Base-by-base conservation (phyloP, 2,113 vertebrate genomes). In the Nymphicus hollandicus region DNA sequence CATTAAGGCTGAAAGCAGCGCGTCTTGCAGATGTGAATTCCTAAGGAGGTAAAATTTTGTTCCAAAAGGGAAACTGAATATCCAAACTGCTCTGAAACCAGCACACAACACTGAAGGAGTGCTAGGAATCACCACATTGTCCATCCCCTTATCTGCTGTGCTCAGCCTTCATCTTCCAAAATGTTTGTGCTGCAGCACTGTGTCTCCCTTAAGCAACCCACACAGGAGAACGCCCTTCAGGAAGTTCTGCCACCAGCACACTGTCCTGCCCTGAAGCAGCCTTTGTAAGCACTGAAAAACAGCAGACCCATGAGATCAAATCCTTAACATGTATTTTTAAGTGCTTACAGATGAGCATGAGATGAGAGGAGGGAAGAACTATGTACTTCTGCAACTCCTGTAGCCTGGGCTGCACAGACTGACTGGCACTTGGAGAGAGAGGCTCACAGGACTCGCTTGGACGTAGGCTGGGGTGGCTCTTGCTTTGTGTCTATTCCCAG, bases 151-250 rank as follows among this genome's bases (percentile, higher is more conserved):
- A 20, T 7, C 60, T 31, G 27, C 20, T 2, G 0, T 11, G 22
- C 28, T 22, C 13, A 64, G 49, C 28, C 41, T 24, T 63, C 41
- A 9, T 12, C 39, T 31, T 52, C 52, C 16, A 1, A 13, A 64
- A 43, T 0, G 1, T 13, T 24, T 7, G 1, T 1, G 18, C 15
- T 39, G n/a, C 69, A 49, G 77, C 53, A 13, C 28, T 24, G 33
- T 24, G 13, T 41, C 55, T 55, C 20, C n/a, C 20, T 13, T 58
- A 58, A 24, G 56, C 22, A 37, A 66, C 29, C 13, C 22, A 24
- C 3, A 1, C 17, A 16, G 19, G 43, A 5, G 24, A 49, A 63
- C 1, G 0, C 15, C 49, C 77, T 39, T 37, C 6, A 6, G 50
- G 64, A 86, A 69, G 35, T 19, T 8, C 33, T n/a, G 43, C 37